phyloP scores from a whole-genome alignment of 2,888 invertebrate species.

The Colostygia pectinataria region DNA sequence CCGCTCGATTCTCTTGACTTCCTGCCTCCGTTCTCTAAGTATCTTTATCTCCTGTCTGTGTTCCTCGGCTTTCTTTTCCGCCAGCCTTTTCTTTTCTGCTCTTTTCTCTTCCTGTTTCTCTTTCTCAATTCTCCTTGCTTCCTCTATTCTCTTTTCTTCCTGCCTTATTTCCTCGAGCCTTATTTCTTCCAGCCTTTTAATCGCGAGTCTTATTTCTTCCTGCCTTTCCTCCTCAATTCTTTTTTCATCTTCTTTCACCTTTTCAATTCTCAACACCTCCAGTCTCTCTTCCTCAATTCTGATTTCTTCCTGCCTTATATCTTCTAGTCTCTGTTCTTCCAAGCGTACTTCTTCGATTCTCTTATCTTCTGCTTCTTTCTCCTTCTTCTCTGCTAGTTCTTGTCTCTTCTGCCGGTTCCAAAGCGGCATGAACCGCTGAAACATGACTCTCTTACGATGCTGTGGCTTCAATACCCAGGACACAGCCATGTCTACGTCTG shows the following conservation, averaged over 20 bases:
- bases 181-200: too few relatives aligned
- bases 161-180: too few relatives aligned
- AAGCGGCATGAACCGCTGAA: conserved; percentile 79
- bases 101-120: too few relatives aligned
- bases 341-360: conserved; percentile 11
- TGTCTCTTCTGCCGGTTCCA: conserved; percentile 68
- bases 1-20: too few relatives aligned
- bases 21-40: too few relatives aligned
- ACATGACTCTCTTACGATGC: conserved; percentile 75
- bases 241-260: background rate
- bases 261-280: background rate
- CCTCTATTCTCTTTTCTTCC: too few relatives aligned
- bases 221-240: too few relatives aligned
- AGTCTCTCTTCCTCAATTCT: background rate
- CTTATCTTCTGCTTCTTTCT: conserved; percentile 38
- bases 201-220: too few relatives aligned
- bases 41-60: background rate
- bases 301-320: conserved; percentile 1
- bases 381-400: conserved; percentile 64
- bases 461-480: conserved; percentile 78
- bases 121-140: conserved; percentile 3
- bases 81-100: too few relatives aligned
- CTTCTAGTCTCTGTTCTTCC: conserved; percentile 19
- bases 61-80: too few relatives aligned
- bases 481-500: conserved; percentile 72